phyloP scores from a whole-genome alignment of 2,113 vertebrate genomes.

The Marcusenius ussheri region DNA sequence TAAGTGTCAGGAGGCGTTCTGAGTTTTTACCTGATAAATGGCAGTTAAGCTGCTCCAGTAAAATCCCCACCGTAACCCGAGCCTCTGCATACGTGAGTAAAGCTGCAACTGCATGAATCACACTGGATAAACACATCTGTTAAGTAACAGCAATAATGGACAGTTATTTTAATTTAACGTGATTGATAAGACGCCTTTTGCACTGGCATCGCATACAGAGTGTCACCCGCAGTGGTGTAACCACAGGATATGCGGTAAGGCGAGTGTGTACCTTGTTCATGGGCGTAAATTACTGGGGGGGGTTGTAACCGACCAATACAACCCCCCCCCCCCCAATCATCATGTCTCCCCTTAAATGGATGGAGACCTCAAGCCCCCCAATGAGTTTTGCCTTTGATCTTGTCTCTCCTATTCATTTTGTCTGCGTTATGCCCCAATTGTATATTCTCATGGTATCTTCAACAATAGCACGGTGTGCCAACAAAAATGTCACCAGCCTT shows the following conservation, averaged over 20 bases:
- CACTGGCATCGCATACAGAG: neutral
- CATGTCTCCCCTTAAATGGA: no score
- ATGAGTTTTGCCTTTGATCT: no score
- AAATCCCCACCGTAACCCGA: neutral
- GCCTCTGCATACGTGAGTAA: neutral
- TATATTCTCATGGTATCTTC: neutral
- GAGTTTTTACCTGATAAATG: neutral
- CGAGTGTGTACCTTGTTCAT: neutral
- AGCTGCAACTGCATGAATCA: neutral
- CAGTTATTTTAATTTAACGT: neutral
- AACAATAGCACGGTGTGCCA: neutral
- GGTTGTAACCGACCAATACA: no score
- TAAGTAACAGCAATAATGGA: neutral
- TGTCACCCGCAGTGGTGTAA: neutral
- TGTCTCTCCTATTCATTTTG: neutral
- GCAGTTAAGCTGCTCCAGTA: neutral
- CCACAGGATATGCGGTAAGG: neutral
- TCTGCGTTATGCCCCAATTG: neutral
- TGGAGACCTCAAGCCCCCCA: no score
- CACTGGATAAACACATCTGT: neutral
- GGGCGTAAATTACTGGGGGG: no score
- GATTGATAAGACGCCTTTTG: neutral
- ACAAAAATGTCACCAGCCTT: neutral
- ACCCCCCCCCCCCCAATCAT: no score
- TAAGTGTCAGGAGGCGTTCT: neutral